Evolutionary conservation across 2,888 invertebrate species (phyloP).

Genomic region (Drosophila macrospina): DNA sequence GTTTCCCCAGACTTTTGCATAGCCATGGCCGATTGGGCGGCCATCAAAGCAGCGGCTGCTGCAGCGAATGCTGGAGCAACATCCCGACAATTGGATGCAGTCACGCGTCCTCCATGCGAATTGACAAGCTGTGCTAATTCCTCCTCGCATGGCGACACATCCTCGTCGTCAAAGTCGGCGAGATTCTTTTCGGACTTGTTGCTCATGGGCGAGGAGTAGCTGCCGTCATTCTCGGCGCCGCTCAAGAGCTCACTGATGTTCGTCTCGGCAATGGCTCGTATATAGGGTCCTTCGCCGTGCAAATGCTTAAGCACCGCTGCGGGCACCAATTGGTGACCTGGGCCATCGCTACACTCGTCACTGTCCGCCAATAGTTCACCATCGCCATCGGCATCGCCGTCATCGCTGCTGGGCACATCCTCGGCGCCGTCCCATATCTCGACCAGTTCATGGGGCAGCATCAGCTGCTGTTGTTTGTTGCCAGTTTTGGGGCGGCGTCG

Average conservation of each 20-base stretch:
- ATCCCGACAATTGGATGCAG: slow-evolving; percentile 81
- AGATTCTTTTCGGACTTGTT: slow-evolving; percentile 97
- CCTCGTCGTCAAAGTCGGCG: slow-evolving; percentile 97
- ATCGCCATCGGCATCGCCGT: slow-evolving; percentile 84
- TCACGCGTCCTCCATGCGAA: slow-evolving; percentile 79
- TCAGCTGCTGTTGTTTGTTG: slow-evolving; percentile 81
- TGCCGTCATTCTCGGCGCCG: slow-evolving; percentile 92
- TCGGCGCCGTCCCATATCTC: slow-evolving; percentile 88
- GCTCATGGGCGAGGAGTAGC: slow-evolving; percentile 96
- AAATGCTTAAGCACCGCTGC: slow-evolving; percentile 85
- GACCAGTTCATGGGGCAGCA: slow-evolving; percentile 86
- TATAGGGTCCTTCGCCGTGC: slow-evolving; percentile 86
- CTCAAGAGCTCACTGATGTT: slow-evolving; percentile 85
- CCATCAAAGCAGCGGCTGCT: slow-evolving; percentile 82
- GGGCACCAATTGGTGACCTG: slow-evolving; percentile 83
- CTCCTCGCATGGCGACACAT: slow-evolving; percentile 95
- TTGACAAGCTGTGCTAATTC: slow-evolving; percentile 92
- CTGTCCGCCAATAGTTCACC: slow-evolving; percentile 84
- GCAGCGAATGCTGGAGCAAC: slow-evolving; percentile 83
- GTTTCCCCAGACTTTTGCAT: slow-evolving; percentile 77
- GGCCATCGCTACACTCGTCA: slow-evolving; percentile 85
- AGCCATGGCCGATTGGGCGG: slow-evolving; percentile 82
- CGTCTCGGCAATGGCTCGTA: slow-evolving; percentile 86
- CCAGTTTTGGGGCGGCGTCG: slow-evolving; percentile 82
- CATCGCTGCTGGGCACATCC: slow-evolving; percentile 80